Base-by-base conservation (phyloP, 92 coral and sea anemone species). In the Diadumene lineata region DNA sequence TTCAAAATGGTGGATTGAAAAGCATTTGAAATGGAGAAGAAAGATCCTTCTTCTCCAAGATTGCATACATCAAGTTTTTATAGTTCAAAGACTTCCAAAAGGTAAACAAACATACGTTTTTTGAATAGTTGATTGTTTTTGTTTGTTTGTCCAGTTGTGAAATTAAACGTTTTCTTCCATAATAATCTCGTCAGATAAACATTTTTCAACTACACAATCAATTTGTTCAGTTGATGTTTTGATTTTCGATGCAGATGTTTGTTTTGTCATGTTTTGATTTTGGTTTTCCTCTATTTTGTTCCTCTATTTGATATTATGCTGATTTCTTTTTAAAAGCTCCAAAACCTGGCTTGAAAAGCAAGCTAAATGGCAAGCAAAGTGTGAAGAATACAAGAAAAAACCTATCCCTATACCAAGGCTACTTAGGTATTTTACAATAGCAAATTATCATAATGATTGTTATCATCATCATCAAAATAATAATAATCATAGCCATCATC, bases 341-440 rank as follows among this genome's bases (percentile, higher is more conserved):
- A 72, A 72, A 25, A 30, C 81, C 0, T 76, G 81, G 81, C 50
- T 21, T 7, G 63, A 78, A 48, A 78, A 78, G 68, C 82, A 66
- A 34, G 68, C 74, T 53, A 78, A 78, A 68, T 78, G 76, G 72
- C 50, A 78, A 57, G 56, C 72, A 22, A 70, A 68, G 64, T 70
- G 53, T 34, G 58, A 78, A n/a, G 74, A 67, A 31, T 86, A 72
- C 50, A 66, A 76, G 43, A 43, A 29, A 34, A 53, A 77, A 51
- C 87, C 91, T 0, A 72, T 86, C 11, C 57, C 72, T 56, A 43
- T 56, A 38, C 56, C 65, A 15, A 69, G 78, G 56, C 70, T 27
- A 55, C 76, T 72, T 6, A 86, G 91, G 91, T 86, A 70, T 6
- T 23, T 58, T 22, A 22, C 46, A 60, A 28, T 19, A 6, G 7